Percentiles rank a stretch among this genome's conserved stretches.
Conservation (phyloP, 1,140 invertebrate species). For the Oreohelix idahoensis region DNA sequence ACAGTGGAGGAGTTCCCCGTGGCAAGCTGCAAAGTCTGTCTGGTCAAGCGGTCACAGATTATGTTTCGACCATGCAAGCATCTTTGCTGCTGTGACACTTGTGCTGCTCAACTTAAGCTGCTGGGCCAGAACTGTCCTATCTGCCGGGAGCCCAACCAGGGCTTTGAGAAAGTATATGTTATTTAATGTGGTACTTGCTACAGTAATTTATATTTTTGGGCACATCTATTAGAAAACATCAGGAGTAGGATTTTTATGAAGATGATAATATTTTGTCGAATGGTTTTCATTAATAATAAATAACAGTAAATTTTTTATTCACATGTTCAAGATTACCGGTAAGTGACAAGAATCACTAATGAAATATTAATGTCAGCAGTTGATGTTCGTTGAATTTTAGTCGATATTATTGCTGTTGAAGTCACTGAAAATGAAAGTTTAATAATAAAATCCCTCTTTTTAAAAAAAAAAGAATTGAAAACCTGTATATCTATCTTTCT, state of each 20-base stretch:
- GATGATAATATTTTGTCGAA: not conserved
- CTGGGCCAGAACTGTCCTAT: constrained; percentile 41
- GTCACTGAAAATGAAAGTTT: no score
- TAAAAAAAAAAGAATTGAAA: no score
- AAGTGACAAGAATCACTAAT: no score
- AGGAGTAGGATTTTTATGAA: not conserved
- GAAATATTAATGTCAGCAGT: no score
- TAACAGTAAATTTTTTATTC: no score
- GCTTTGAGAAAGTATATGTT: constrained; percentile 34
- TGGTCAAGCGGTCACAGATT: constrained; percentile 32
- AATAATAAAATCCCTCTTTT: no score
- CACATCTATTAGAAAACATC: not conserved
- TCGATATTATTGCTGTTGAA: no score
- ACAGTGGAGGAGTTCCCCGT: constrained; percentile 28
- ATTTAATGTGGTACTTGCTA: not conserved
- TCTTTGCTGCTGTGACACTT: constrained; percentile 42
- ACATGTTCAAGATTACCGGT: no score
- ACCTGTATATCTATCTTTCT: no score
- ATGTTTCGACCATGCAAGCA: constrained; percentile 47
- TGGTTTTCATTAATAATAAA: not conserved
- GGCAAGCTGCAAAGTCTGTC: constrained; percentile 46
- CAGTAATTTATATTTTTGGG: not conserved
- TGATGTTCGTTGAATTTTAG: no score
- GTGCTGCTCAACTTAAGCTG: constrained; percentile 34
- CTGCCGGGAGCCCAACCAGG: constrained; percentile 31